Conservation (phyloP, 2,888 invertebrate genomes). For the Strigamia transsilvanica region DNA sequence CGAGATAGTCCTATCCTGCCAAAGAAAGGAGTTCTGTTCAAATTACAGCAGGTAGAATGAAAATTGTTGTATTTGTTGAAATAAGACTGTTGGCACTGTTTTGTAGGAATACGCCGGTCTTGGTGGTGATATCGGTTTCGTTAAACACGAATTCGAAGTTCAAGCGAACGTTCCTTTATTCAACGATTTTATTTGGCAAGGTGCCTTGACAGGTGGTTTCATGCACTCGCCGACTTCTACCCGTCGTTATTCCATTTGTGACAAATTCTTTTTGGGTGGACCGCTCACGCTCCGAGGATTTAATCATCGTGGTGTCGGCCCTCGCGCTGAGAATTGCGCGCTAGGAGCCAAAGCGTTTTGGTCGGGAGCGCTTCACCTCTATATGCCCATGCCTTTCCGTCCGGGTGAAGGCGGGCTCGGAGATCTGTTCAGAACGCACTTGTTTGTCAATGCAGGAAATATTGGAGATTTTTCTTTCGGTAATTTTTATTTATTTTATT, state of each 20-base stretch:
- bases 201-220: constrained; percentile 74
- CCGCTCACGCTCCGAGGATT: constrained; percentile 89
- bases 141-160: constrained; percentile 80
- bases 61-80: background rate
- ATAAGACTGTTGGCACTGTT: constrained; percentile 4
- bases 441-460: constrained; percentile 89
- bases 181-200: constrained; percentile 71
- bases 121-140: constrained; percentile 90
- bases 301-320: constrained; percentile 84
- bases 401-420: constrained; percentile 81
- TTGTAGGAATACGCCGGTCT: constrained; percentile 83
- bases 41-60: constrained; percentile 63
- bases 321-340: constrained; percentile 73
- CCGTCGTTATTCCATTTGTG: constrained; percentile 69
- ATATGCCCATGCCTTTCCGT: constrained; percentile 87
- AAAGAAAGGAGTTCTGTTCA: constrained; percentile 74
- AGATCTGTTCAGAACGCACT: constrained; percentile 85
- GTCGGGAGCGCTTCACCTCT: constrained; percentile 86
- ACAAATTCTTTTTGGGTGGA: constrained; percentile 88
- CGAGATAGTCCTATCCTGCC: constrained; percentile 85
- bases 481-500: constrained; percentile 60
- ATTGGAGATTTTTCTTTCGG: constrained; percentile 70
- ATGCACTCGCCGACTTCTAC: constrained; percentile 68
- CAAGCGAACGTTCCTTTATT: constrained; percentile 76
- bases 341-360: constrained; percentile 76